These are phyloP conservation scores for Sphenopsis melanotis DNA, from an alignment of 2,797 vertebrate genomes.

Conservation along the genomic window DNA sequence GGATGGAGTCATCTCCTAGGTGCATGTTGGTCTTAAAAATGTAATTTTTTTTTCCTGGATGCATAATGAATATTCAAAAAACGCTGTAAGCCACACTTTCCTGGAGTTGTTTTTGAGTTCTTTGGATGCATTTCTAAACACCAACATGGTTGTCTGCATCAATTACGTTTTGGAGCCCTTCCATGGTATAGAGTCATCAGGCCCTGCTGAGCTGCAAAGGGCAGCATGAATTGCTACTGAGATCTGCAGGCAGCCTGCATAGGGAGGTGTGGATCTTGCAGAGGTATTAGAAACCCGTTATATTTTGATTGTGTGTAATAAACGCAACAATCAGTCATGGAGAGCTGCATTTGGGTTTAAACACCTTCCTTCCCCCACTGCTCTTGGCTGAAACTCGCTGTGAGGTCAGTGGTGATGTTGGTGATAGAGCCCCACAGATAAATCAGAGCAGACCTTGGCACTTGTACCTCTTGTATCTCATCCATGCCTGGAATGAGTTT, in stretches of 20 bases:
- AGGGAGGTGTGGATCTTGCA: not conserved
- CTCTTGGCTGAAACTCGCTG: not conserved
- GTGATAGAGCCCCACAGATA: not conserved
- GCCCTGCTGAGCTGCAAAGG: not conserved
- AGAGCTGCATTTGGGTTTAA: not conserved
- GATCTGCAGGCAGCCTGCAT: accelerated
- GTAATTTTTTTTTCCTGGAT: not conserved
- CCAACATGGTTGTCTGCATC: not conserved
- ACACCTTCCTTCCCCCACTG: not conserved
- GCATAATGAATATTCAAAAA: not conserved
- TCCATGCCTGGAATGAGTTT: not conserved
- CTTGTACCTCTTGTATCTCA: not conserved
- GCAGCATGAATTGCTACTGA: not conserved
- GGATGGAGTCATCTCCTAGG: not conserved
- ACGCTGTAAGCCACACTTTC: not conserved
- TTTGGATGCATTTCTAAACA: conserved; percentile 3
- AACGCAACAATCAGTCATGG: not conserved
- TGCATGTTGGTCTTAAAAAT: not conserved
- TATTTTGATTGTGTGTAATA: not conserved
- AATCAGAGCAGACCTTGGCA: not conserved
- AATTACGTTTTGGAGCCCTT: not conserved
- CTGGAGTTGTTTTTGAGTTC: conserved; percentile 6
- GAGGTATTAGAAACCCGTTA: not conserved
- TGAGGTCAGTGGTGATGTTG: not conserved
- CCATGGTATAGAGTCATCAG: not conserved